Conservation (phyloP, 2,113 vertebrate species). For the Nicator chloris region DNA sequence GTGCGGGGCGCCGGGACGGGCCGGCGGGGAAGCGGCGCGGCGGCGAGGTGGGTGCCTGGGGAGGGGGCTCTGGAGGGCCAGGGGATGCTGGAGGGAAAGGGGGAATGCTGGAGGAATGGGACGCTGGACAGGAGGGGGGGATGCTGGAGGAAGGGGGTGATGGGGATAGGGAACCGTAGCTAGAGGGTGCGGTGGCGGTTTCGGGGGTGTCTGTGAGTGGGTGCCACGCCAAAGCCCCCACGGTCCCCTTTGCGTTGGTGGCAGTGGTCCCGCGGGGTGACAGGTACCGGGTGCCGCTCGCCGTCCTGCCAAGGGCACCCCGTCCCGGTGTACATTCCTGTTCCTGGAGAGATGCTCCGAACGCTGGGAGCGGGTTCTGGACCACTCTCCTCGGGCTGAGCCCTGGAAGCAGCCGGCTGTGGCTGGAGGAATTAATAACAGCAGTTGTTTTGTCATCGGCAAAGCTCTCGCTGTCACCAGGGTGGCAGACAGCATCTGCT, state of each 20-base stretch:
- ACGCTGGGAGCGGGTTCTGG: background rate
- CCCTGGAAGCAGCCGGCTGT: background rate
- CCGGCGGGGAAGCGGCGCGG: background rate
- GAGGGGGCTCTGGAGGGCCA: background rate
- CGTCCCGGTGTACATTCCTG: fast-evolving
- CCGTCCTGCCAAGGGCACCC: background rate
- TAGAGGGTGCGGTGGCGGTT: background rate
- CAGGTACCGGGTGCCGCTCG: background rate
- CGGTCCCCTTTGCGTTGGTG: fast-evolving
- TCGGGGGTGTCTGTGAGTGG: background rate
- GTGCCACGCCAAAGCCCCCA: background rate
- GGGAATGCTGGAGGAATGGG: background rate
- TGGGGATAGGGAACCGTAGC: background rate
- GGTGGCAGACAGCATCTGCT: constrained; percentile 17
- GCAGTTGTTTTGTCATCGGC: background rate
- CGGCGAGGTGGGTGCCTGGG: background rate
- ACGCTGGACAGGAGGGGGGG: background rate
- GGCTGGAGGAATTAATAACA: background rate
- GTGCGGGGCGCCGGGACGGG: background rate
- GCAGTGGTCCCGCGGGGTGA: background rate
- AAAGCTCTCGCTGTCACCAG: background rate
- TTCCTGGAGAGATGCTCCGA: background rate
- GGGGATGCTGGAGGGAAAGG: background rate
- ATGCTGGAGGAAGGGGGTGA: background rate
- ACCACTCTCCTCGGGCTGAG: background rate